Evolutionary conservation across 2,113 vertebrate species (phyloP), one percentile per base, ranked within the genome.

Genomic region (Cinclus mexicanus): DNA sequence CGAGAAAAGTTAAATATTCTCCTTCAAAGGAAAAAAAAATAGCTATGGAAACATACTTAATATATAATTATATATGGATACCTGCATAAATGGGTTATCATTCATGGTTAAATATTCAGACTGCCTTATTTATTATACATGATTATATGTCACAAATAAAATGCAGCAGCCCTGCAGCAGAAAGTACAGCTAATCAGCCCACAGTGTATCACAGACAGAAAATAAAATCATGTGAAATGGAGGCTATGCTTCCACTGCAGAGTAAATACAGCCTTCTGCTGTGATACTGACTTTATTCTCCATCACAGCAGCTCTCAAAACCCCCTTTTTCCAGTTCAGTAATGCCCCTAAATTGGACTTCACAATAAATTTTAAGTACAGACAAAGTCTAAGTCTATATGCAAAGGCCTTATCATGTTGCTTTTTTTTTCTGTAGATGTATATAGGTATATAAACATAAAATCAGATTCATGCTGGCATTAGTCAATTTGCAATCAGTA

Each of bases 131-230:
- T 89, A 78, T 89, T 78, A 77, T 60, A 81, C 49, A 60, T 71
- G 15, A 77, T 90, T 92, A 82, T 44, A 68, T 60, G 61, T 29
- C 52, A 75, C 41, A 87, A 89, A 78, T 78, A 71, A 92, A 93
- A 93, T 49, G 72, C 69, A 94, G 76, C 83, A 89, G 69, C 91
- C 68, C 80, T 86, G 94, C 90, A 95, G 89, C 83, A 95, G 80
- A 83, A 92, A 81, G 75, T 44, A 83, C 59, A 94, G 86, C 86
- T 96, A 89, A 95, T 92, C 93, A 93, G 83, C 68, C 83, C 67
- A 28, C 59, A 83, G 70, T 49, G 4, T 25, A 77, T 59, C 86
- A 57, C 3, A 85, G 65, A 81, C 25, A 69, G 84, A 94, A 90
- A 89, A 83, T 7, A 67, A 10, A 75, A 75, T 87, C 80, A 84